These are phyloP conservation scores for Altica lythri DNA, from an alignment of 2,888 invertebrate genomes.

Conservation along the genomic window DNA sequence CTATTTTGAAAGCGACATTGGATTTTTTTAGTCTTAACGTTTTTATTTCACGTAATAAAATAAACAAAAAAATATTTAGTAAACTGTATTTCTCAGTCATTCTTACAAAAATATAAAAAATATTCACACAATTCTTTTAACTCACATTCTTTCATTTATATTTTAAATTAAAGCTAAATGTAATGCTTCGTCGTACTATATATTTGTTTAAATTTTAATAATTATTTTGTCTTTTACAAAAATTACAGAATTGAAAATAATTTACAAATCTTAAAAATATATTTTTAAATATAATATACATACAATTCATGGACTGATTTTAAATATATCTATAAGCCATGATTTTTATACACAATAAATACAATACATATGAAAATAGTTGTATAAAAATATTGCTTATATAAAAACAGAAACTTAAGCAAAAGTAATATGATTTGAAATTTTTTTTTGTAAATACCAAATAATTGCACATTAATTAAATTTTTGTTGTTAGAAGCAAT, in stretches of 20 bases:
- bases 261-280: constrained; percentile 13
- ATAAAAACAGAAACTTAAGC: too few species aligned
- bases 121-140: constrained; percentile 27
- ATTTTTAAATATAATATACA: constrained; percentile 1
- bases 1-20: too few species aligned
- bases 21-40: too few species aligned
- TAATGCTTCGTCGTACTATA: constrained; percentile 1
- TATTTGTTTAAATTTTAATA: constrained; percentile 1
- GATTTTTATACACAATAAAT: neutral
- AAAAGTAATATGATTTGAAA: too few species aligned
- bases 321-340: neutral
- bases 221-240: constrained; percentile 3
- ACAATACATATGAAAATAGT: neutral
- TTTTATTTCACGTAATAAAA: too few species aligned
- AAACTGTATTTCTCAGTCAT: constrained; percentile 40
- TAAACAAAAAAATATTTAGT: neutral
- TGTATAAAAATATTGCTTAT: too few species aligned
- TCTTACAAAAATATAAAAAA: constrained; percentile 40
- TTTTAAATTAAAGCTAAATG: constrained; percentile 10
- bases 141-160: constrained; percentile 15
- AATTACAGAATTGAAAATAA: constrained; percentile 4
- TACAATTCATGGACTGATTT: constrained; percentile 3
- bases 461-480: too few species aligned
- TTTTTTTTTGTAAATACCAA: too few species aligned
- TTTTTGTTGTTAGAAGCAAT: too few species aligned